Evolutionary conservation across 1,140 invertebrate genomes (phyloP).

Genomic region (Scylla paramamosain): DNA sequence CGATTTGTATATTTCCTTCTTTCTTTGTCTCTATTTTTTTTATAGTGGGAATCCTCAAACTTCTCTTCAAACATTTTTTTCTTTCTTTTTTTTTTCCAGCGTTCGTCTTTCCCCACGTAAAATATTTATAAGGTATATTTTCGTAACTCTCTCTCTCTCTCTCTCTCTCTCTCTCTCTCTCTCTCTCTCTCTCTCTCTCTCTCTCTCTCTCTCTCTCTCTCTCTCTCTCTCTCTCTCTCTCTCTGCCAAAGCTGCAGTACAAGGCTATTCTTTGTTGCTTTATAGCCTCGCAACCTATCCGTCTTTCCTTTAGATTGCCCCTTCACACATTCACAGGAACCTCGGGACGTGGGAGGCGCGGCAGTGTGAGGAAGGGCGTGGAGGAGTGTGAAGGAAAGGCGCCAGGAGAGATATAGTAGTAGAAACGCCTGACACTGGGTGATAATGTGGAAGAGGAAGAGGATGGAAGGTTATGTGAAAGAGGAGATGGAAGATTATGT

Average conservation of each 20-base stretch:
- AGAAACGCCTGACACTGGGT: too few relatives aligned
- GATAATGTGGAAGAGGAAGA: neutral
- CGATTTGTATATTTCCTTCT: neutral
- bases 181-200: too few relatives aligned
- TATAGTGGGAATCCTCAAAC: neutral
- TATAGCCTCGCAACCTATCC: neutral
- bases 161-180: too few relatives aligned
- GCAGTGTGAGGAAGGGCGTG: neutral
- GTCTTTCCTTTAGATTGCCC: neutral
- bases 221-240: constrained; percentile 6
- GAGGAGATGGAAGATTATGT: neutral
- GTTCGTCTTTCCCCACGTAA: neutral
- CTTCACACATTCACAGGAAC: neutral
- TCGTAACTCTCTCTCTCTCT: neutral
- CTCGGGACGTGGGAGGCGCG: neutral
- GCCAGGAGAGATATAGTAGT: neutral
- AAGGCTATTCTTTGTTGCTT: neutral
- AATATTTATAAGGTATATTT: neutral
- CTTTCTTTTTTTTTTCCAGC: neutral
- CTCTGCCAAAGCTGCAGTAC: neutral
- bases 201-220: constrained; percentile 1
- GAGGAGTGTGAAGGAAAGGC: neutral
- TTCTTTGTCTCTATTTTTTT: neutral
- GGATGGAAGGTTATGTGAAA: neutral
- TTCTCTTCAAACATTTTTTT: neutral